These are phyloP conservation scores for Wiebesia pumilae DNA, from an alignment of 1,140 invertebrate genomes.

Conservation along the genomic window DNA sequence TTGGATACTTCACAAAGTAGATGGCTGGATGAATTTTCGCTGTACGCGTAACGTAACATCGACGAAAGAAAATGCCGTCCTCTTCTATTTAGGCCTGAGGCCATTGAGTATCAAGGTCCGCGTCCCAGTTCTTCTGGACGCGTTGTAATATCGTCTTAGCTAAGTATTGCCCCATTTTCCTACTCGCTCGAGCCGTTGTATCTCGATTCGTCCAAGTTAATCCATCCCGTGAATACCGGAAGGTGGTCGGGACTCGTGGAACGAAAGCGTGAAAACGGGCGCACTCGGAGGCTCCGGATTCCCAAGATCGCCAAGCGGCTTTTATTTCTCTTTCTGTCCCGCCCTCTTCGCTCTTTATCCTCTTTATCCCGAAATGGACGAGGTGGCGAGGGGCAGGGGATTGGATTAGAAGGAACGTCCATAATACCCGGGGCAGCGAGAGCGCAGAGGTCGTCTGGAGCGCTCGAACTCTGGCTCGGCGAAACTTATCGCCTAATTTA, in stretches of 20 bases:
- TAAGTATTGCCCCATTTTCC: too few relatives aligned
- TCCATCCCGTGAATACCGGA: background rate
- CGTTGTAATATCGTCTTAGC: too few relatives aligned
- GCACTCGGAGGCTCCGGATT: background rate
- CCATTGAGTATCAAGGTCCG: background rate
- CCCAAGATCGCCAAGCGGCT: background rate
- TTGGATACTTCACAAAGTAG: background rate
- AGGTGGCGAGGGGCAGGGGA: background rate
- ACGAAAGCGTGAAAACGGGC: background rate
- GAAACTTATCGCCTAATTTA: constrained; percentile 51
- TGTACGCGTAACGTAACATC: too few relatives aligned
- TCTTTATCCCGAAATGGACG: background rate
- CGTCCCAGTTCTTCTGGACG: background rate
- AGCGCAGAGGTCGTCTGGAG: constrained; percentile 8
- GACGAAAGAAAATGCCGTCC: background rate
- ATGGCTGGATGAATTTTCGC: too few relatives aligned
- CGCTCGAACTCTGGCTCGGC: background rate
- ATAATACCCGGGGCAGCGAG: background rate
- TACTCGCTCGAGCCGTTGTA: background rate
- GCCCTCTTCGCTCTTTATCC: background rate
- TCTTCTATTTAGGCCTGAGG: background rate
- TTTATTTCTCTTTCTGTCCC: background rate
- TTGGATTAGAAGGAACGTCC: background rate
- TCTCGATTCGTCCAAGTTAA: background rate
- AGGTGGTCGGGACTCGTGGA: background rate